Evolutionary conservation across 2,888 invertebrate genomes (phyloP).

Genomic region (Melanostoma mellinum): DNA sequence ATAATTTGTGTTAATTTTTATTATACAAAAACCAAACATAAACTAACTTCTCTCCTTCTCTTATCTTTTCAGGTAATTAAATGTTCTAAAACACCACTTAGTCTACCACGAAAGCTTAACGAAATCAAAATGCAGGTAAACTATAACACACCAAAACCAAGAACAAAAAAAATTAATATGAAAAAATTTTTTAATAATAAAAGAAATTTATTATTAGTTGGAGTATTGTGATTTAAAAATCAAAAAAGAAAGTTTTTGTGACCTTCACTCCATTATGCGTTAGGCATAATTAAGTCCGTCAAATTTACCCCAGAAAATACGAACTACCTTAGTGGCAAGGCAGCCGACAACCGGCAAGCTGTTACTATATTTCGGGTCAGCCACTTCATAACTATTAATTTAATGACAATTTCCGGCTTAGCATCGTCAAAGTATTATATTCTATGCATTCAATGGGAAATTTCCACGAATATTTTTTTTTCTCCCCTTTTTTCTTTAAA

Average conservation of each 20-base stretch:
- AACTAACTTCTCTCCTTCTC: slow-evolving; percentile 23
- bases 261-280: too few relatives aligned
- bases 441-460: slow-evolving; percentile 55
- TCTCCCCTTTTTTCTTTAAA: not conserved
- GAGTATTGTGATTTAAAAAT: too few relatives aligned
- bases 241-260: too few relatives aligned
- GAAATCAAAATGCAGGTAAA: slow-evolving; percentile 48
- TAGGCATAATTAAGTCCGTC: slow-evolving; percentile 28
- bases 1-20: slow-evolving; percentile 56
- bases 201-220: too few relatives aligned
- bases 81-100: slow-evolving; percentile 43
- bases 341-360: slow-evolving; percentile 3
- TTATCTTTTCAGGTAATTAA: slow-evolving; percentile 71
- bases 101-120: slow-evolving; percentile 6
- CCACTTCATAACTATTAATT: slow-evolving; percentile 56
- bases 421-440: slow-evolving; percentile 31
- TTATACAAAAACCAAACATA: slow-evolving; percentile 41
- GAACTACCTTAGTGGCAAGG: slow-evolving; percentile 30
- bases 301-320: slow-evolving; percentile 47
- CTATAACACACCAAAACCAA: not conserved
- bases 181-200: too few relatives aligned
- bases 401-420: slow-evolving; percentile 69
- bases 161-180: too few relatives aligned
- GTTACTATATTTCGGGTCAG: slow-evolving; percentile 44
- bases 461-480: slow-evolving; percentile 50